Conservation (phyloP, 2,113 vertebrate species). For the Poicephalus gulielmi region DNA sequence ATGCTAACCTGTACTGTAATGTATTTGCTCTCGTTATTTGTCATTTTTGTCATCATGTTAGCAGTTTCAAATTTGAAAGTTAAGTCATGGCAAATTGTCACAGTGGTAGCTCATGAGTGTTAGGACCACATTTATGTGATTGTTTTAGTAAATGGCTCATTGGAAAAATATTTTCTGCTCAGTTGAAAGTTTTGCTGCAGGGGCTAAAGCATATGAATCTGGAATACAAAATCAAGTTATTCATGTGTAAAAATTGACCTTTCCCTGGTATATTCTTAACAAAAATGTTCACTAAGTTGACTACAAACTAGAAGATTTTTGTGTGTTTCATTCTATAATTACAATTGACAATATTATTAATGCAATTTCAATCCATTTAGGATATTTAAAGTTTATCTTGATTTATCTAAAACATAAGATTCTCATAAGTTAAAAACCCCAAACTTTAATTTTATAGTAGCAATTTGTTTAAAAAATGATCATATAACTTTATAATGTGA, state of each 20-base stretch:
- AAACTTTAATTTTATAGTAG: background rate
- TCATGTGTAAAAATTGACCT: slow-evolving; percentile 36
- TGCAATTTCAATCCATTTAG: background rate
- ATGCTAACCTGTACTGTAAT: slow-evolving; percentile 45
- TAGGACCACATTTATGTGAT: slow-evolving; percentile 39
- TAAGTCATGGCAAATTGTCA: slow-evolving; percentile 62
- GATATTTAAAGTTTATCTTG: background rate
- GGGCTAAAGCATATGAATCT: slow-evolving; percentile 48
- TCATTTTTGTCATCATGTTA: slow-evolving; percentile 21
- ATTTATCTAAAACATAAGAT: background rate
- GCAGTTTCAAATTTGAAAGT: slow-evolving; percentile 51
- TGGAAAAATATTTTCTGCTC: slow-evolving; percentile 73
- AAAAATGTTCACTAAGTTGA: background rate
- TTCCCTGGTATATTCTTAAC: background rate
- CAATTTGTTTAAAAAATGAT: background rate
- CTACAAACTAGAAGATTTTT: background rate
- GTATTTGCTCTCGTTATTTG: slow-evolving; percentile 36
- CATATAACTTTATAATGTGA: background rate
- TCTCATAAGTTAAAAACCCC: fast-evolving
- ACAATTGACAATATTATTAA: background rate
- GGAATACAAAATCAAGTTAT: slow-evolving; percentile 26
- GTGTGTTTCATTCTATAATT: background rate
- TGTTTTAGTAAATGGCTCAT: slow-evolving; percentile 71
- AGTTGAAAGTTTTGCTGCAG: slow-evolving; percentile 64
- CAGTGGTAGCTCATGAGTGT: slow-evolving; percentile 32